Evolutionary conservation across 92 coral and sea anemone species (phyloP), one percentile per base, ranked within the genome.

Genomic region (Phymanthus crucifer): DNA sequence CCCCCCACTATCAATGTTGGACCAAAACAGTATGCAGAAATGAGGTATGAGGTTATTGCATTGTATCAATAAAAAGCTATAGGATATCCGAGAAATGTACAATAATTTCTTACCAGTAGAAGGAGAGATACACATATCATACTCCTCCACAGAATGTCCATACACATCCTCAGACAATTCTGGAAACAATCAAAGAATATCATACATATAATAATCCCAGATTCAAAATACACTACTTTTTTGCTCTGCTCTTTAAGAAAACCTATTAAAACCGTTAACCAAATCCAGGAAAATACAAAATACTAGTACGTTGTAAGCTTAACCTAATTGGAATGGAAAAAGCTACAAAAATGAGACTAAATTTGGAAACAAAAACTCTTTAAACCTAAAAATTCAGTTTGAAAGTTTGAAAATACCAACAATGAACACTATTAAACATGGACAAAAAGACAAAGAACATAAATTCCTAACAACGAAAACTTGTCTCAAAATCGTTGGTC

Each of bases 121-220:
- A 73, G 99, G 99, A 26, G 99, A 95, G 32, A 95, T 90, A 61
- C 94, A 89, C 86, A 95, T 77, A 67, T 95, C 99, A 87, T 93
- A 84, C 38, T 95, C 99, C 40, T 95, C 99, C 1, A 95, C 98
- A 48, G 99, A 95, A 83, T 95, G 99, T 3, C 99, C 99, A 83
- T 95, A 95, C 14, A 95, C 99, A 90, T 95, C 99, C 11, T 95
- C 99, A 65, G 94, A 93, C 99, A 95, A 87, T 74, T 95, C 99
- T 95, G 64, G 12, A 74, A 78, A 40, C 4, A 16, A 67, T 46
- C 23, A 31, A 76, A 46, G 11, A 33, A 43, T 10, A 10, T 43
- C 0, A 43, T 43, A 43, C 48, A 38, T 38, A 38, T 0, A 6
- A 38, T 38, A 4, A 38, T 10, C 43, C 43, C 43, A 38, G 43